Percentiles rank a stretch among this genome's conserved stretches.
Evolutionary conservation across 2,113 vertebrate species (phyloP).

Genomic region (Echinops telfairi): DNA sequence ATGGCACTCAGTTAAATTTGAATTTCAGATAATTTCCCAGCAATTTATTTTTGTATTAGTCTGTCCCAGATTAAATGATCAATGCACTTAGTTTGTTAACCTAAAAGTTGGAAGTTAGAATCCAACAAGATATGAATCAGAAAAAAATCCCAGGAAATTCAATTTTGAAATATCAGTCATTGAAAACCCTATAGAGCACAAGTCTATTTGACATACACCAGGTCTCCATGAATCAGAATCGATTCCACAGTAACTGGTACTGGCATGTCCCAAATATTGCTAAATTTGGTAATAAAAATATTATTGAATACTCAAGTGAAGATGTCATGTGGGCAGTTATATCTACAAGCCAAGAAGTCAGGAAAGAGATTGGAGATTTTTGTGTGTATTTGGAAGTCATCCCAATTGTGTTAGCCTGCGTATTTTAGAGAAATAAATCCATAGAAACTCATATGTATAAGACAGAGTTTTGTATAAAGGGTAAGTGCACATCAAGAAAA

Average conservation of each 20-base stretch:
- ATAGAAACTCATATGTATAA: no score
- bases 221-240: background rate
- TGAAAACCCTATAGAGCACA: background rate
- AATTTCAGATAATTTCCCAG: constrained; percentile 45
- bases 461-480: no score
- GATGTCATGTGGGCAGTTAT: background rate
- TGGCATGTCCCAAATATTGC: background rate
- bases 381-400: constrained; percentile 12
- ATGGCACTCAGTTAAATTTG: background rate
- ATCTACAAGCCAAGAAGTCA: background rate
- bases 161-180: background rate
- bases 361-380: constrained; percentile 19
- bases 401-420: no score
- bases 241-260: background rate
- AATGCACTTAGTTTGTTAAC: background rate
- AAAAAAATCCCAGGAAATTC: background rate
- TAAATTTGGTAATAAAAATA: background rate
- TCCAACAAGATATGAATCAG: background rate
- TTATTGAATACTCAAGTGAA: background rate
- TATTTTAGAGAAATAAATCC: no score
- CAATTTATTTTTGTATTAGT: background rate
- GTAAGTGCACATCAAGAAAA: no score
- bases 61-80: background rate
- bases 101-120: background rate
- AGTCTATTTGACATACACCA: background rate